Evolutionary conservation across 2,113 vertebrate genomes (phyloP).

Genomic region (Spea multiplicata): DNA sequence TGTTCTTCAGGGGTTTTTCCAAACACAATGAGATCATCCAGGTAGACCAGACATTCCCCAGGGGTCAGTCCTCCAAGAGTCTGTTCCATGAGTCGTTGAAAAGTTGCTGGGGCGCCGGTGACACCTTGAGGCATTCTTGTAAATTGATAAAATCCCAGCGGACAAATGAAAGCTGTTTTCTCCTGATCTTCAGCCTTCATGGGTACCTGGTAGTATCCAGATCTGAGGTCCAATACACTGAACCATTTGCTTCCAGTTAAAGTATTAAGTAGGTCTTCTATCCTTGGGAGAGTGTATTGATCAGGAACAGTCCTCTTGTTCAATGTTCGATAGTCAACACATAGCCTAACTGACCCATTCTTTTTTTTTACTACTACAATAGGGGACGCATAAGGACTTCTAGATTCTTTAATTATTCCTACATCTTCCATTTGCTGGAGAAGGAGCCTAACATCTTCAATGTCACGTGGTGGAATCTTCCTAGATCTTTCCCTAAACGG

Average conservation of each 20-base stretch:
- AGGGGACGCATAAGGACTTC: neutral
- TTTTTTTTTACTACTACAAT: neutral
- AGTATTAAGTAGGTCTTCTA: neutral
- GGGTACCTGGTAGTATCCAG: conserved; percentile 7
- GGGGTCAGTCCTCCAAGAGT: neutral
- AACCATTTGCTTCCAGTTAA: conserved; percentile 1
- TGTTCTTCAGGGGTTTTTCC: too few relatives aligned
- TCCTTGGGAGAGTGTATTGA: conserved; percentile 14
- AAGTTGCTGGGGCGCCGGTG: conserved; percentile 23
- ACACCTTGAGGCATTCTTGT: neutral
- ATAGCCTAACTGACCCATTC: neutral
- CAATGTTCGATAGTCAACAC: neutral
- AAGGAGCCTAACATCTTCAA: neutral
- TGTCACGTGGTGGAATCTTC: neutral
- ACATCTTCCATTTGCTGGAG: neutral
- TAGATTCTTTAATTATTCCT: neutral
- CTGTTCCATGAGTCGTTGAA: conserved; percentile 28
- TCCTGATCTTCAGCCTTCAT: neutral
- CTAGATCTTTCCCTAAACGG: neutral
- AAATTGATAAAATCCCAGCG: neutral
- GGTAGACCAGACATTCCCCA: neutral
- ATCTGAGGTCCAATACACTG: neutral
- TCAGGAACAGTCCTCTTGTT: neutral
- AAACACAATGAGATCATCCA: too few relatives aligned
- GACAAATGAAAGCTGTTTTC: neutral